Evolutionary conservation across 2,888 invertebrate species (phyloP), one percentile per base, ranked within the genome.

Genomic region (Atethmia centrago): DNA sequence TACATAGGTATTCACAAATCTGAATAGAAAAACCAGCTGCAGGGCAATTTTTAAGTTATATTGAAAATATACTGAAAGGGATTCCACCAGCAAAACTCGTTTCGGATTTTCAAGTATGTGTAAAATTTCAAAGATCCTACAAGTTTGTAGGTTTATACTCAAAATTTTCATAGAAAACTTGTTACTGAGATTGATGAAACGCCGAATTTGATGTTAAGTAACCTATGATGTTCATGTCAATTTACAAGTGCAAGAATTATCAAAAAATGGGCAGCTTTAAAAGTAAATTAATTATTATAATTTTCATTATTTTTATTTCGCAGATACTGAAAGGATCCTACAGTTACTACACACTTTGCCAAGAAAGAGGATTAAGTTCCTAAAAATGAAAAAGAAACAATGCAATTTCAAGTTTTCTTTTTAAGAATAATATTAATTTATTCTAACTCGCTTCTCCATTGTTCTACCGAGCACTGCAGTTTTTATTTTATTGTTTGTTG

Each of bases 241-340:
- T n/a, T n/a, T n/a, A n/a, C 21, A 8, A 53, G 25, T 55, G 8
- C 40, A 42, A n/a, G 9, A 10, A 25, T 51, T 1, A 42, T 19
- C n/a, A n/a, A n/a, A n/a, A 31, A 31, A 58, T 16, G 36, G 28
- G 4, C 36, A 40, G n/a, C 8, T 14, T 3, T n/a, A n/a, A 45
- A 62, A 25, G 14, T 45, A 42, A 19, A 3, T 31, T 9, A 9
- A 40, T 40, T 12, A 5, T 63, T 2, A 31, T 3, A 31, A 10
- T 10, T 5, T n/a, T 10, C 3, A 10, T 31, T 55, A 8, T 31
- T 55, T 78, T 67, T 86, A 75, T 81, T 79, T 93, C 89, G 12
- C 93, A 95, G 95, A 93, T 95, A 85, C 71, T 95, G 4, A 94
- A 93, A 82, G 94, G 93, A 16, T 90, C 95, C 0, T 95, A 94